These are phyloP conservation scores for Enoplosus armatus DNA, from an alignment of 2,797 vertebrate species.

Conservation along the genomic window DNA sequence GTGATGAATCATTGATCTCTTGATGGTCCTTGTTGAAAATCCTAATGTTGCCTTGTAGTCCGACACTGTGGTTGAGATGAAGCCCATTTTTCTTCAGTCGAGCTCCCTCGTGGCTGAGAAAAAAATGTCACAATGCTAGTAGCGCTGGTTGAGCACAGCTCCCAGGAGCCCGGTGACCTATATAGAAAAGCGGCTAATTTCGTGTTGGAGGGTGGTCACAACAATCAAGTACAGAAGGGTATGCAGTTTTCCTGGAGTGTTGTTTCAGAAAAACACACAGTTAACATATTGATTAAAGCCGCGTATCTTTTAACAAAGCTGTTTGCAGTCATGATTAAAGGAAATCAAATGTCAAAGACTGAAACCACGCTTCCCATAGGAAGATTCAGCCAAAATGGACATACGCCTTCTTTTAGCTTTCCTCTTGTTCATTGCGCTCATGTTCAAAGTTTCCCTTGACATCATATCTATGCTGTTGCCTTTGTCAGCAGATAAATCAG, in stretches of 20 bases:
- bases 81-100: conserved; percentile 39
- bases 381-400: neutral
- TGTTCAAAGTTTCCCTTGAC: neutral
- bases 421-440: neutral
- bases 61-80: conserved; percentile 36
- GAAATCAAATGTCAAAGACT: neutral
- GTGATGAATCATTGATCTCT: conserved; percentile 68
- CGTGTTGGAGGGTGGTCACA: conserved; percentile 55
- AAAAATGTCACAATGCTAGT: conserved; percentile 74
- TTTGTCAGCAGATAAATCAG: neutral
- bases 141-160: conserved; percentile 54
- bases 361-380: neutral
- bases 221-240: conserved; percentile 33
- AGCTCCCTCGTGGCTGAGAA: conserved; percentile 62
- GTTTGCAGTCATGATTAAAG: neutral
- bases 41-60: conserved; percentile 52
- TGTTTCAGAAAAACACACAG: neutral
- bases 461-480: neutral
- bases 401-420: neutral
- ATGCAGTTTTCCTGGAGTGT: neutral
- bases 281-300: neutral
- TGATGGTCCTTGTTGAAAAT: conserved; percentile 53
- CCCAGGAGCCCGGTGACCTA: conserved; percentile 72
- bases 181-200: conserved; percentile 67
- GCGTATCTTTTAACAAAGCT: neutral